Percentiles rank a stretch among this genome's conserved stretches.
phyloP scores from a whole-genome alignment of 53 echinoderm and acorn worm species.

The Actinopyga echinites region DNA sequence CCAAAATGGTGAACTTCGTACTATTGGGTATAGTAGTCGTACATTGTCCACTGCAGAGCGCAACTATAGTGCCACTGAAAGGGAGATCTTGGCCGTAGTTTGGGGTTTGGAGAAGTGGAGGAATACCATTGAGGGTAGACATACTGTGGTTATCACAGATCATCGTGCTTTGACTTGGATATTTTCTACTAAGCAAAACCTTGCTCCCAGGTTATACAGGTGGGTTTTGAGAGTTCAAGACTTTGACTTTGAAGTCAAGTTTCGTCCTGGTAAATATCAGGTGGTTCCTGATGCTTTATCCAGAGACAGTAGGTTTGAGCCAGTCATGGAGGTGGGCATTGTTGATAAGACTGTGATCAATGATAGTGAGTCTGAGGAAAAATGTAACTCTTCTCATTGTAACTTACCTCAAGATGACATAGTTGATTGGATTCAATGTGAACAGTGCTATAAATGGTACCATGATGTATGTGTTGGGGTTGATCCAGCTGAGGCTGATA shows the following conservation, averaged over 20 bases:
- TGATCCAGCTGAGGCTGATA: neutral
- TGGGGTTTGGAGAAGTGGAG: slow-evolving; percentile 63
- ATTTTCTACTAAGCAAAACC: slow-evolving; percentile 42
- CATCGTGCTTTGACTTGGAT: slow-evolving; percentile 58
- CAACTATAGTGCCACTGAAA: slow-evolving; percentile 56
- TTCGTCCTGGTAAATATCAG: slow-evolving; percentile 34
- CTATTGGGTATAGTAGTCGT: slow-evolving; percentile 55
- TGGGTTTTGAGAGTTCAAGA: slow-evolving; percentile 56
- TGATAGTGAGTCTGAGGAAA: neutral
- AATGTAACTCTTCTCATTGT: slow-evolving; percentile 35
- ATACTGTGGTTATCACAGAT: slow-evolving; percentile 35
- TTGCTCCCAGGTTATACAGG: slow-evolving; percentile 43
- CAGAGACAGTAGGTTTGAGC: slow-evolving; percentile 23
- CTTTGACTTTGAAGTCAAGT: slow-evolving; percentile 38
- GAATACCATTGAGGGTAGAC: slow-evolving; percentile 9
- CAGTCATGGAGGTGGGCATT: slow-evolving; percentile 5
- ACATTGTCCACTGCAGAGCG: slow-evolving; percentile 45
- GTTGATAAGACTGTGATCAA: neutral
- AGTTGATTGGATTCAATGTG: slow-evolving; percentile 53
- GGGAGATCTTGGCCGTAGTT: slow-evolving; percentile 30
- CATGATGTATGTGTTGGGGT: slow-evolving; percentile 46
- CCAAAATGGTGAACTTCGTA: neutral
- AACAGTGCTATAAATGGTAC: slow-evolving; percentile 47
- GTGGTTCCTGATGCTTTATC: slow-evolving; percentile 39
- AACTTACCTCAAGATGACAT: slow-evolving; percentile 42